Evolutionary conservation across 2,113 vertebrate genomes (phyloP).

Genomic region (Canis aureus): DNA sequence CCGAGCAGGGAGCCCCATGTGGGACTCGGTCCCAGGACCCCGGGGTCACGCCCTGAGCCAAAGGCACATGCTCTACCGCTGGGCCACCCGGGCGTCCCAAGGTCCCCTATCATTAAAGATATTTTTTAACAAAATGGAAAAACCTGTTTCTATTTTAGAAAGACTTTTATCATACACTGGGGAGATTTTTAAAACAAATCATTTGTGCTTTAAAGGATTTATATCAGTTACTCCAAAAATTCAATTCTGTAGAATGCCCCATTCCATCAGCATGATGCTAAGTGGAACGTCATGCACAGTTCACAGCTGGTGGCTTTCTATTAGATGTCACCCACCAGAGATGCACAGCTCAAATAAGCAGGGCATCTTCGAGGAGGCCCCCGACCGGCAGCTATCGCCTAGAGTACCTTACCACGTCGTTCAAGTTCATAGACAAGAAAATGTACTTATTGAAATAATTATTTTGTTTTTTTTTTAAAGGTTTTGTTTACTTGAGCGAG

Average conservation of each 20-base stretch:
- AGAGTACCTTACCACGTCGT: background rate
- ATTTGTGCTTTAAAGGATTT: background rate
- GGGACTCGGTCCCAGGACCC: no score
- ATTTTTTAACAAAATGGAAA: background rate
- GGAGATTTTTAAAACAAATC: background rate
- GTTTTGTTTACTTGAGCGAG: no score
- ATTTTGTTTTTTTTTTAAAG: background rate
- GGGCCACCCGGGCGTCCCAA: no score
- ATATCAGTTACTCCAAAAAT: background rate
- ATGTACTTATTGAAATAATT: background rate
- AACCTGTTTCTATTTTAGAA: background rate
- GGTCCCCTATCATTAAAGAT: no score
- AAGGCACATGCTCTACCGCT: no score
- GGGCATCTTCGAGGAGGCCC: background rate
- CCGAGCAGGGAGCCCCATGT: no score
- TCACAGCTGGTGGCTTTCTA: background rate
- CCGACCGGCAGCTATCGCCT: background rate
- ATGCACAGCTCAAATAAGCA: background rate
- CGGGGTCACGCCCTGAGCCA: no score
- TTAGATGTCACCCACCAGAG: background rate
- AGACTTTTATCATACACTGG: background rate
- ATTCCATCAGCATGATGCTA: background rate
- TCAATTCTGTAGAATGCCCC: background rate
- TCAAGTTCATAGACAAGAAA: constrained; percentile 24
- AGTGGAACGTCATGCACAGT: background rate